Percentiles rank a stretch among this genome's conserved stretches.
phyloP scores from a whole-genome alignment of 2,888 invertebrate species.

The Glaucopsyche alexis region DNA sequence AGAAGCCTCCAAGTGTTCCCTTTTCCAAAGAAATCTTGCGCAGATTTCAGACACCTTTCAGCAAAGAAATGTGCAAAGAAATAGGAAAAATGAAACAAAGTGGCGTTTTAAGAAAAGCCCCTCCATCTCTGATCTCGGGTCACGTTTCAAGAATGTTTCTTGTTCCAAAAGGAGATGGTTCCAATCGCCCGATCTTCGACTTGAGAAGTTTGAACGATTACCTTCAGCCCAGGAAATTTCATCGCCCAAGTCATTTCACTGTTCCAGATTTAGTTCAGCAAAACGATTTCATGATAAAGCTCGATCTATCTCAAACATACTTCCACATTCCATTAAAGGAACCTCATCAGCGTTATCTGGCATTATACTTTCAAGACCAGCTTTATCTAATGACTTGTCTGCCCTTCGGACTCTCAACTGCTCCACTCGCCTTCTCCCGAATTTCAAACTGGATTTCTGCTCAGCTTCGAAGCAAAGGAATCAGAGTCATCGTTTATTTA shows the following conservation, averaged over 20 bases:
- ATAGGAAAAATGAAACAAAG: background rate
- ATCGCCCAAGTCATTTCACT: constrained; percentile 28
- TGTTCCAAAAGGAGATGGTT: background rate
- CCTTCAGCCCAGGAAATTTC: constrained; percentile 17
- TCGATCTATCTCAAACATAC: constrained; percentile 36
- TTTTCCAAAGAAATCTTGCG: background rate
- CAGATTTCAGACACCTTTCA: background rate
- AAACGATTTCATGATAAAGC: constrained; percentile 34
- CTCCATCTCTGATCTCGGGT: no score
- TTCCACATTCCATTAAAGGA: constrained; percentile 33
- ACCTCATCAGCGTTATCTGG: constrained; percentile 33
- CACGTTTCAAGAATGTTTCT: background rate
- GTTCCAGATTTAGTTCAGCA: constrained; percentile 34
- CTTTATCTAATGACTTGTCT: constrained; percentile 34
- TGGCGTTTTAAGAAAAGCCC: no score
- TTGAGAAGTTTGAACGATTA: background rate
- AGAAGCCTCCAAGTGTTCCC: background rate
- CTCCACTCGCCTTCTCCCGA: constrained; percentile 36
- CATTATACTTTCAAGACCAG: constrained; percentile 29
- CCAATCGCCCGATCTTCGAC: background rate
- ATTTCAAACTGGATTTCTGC: constrained; percentile 36
- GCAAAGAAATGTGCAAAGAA: background rate
- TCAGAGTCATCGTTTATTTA: constrained; percentile 37
- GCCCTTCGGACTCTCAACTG: constrained; percentile 34
- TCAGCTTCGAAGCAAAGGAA: constrained; percentile 29